These are phyloP conservation scores for Xyrauchen texanus DNA, from an alignment of 2,113 vertebrate genomes.

Conservation along the genomic window DNA sequence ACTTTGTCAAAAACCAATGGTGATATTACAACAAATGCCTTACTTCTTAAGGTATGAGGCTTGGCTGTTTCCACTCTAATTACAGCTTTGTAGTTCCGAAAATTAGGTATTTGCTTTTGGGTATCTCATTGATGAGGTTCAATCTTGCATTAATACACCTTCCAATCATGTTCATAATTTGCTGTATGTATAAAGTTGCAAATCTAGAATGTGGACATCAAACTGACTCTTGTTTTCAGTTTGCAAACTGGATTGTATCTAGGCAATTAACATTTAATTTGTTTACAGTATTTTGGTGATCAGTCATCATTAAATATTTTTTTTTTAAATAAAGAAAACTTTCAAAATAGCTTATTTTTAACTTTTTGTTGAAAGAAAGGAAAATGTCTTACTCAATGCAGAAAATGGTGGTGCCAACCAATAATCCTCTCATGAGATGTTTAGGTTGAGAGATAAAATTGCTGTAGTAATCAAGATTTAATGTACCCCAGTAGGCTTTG, in stretches of 20 bases:
- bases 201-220: no score
- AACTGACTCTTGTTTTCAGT: no score
- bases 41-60: neutral
- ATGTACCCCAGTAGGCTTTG: slow-evolving; percentile 16
- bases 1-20: neutral
- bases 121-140: no score
- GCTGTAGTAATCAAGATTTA: slow-evolving; percentile 32
- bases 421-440: slow-evolving; percentile 18
- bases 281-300: neutral
- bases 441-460: slow-evolving; percentile 34
- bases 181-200: neutral
- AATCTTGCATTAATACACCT: no score
- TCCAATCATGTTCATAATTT: neutral
- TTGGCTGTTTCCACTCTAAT: neutral
- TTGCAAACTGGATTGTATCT: neutral
- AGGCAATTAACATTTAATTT: neutral
- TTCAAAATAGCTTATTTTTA: neutral
- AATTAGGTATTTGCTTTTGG: neutral
- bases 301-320: slow-evolving; percentile 3
- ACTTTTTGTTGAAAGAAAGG: neutral
- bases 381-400: neutral
- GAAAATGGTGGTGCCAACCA: slow-evolving; percentile 13
- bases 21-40: neutral
- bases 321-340: slow-evolving; percentile 22
- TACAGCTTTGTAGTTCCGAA: neutral